Percentiles rank a stretch among this genome's conserved stretches.
Evolutionary conservation across 2,797 vertebrate species (phyloP).

Genomic region (Ptychobarbus kaznakovi): DNA sequence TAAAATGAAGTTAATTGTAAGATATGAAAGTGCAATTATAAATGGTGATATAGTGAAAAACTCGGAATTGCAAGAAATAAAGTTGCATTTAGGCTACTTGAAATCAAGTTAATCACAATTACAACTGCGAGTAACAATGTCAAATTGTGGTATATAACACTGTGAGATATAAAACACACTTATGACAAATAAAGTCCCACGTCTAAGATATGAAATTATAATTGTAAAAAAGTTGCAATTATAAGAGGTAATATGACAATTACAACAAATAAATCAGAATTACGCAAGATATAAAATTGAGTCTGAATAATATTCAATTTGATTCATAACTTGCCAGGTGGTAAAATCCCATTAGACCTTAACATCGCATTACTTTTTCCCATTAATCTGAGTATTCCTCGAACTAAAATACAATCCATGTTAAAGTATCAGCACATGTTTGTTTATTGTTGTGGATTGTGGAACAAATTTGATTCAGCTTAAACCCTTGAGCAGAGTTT

Average conservation of each 20-base stretch:
- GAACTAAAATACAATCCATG: background rate
- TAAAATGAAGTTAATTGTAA: background rate
- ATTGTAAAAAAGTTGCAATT: background rate
- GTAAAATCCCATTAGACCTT: background rate
- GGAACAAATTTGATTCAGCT: background rate
- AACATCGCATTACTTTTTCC: background rate
- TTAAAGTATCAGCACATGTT: background rate
- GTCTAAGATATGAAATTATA: background rate
- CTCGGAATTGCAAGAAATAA: background rate
- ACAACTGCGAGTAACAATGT: background rate
- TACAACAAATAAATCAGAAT: background rate
- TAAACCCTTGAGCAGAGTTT: constrained; percentile 6
- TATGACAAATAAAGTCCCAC: background rate
- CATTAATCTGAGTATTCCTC: background rate
- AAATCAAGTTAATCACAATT: background rate
- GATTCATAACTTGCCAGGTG: background rate
- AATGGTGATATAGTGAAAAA: background rate
- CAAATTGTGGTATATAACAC: background rate
- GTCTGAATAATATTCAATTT: background rate
- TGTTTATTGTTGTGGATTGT: background rate
- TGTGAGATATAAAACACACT: background rate
- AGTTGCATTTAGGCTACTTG: background rate
- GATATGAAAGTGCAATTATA: background rate
- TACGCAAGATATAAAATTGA: background rate
- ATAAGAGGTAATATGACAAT: too few species aligned